Conservation (phyloP, 2,888 invertebrate species). For the Leptura quadrifasciata region DNA sequence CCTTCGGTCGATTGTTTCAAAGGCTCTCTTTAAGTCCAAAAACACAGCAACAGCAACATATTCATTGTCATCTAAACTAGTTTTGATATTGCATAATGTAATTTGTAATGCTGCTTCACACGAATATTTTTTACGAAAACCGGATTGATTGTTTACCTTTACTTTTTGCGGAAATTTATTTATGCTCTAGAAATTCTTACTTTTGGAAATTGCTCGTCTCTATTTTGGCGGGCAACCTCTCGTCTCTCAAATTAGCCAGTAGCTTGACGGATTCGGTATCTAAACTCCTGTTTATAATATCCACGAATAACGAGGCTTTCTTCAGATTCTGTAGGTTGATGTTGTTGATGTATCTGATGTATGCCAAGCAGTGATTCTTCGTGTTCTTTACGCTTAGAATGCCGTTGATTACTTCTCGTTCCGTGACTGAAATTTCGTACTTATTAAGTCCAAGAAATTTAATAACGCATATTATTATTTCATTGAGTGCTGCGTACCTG, state of each 20-base stretch:
- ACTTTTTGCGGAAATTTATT: too few relatives aligned
- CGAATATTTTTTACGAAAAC: too few relatives aligned
- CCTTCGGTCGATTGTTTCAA: too few relatives aligned
- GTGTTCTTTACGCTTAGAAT: slow-evolving; percentile 94
- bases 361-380: slow-evolving; percentile 96
- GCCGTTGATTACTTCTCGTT: slow-evolving; percentile 97
- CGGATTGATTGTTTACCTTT: too few relatives aligned
- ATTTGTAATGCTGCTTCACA: too few relatives aligned
- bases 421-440: slow-evolving; percentile 94
- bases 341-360: slow-evolving; percentile 96
- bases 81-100: too few relatives aligned
- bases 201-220: slow-evolving; percentile 92
- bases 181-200: slow-evolving; percentile 72
- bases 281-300: slow-evolving; percentile 92
- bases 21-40: too few relatives aligned
- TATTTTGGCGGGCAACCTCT: slow-evolving; percentile 90
- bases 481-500: slow-evolving; percentile 79
- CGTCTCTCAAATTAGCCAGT: slow-evolving; percentile 91
- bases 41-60: too few relatives aligned
- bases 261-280: slow-evolving; percentile 95
- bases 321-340: slow-evolving; percentile 96
- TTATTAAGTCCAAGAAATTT: too few relatives aligned
- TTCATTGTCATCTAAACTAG: too few relatives aligned
- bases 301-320: slow-evolving; percentile 95
- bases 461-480: too few relatives aligned